phyloP scores from a whole-genome alignment of 2,888 invertebrate species.

The Artemia sinica region DNA sequence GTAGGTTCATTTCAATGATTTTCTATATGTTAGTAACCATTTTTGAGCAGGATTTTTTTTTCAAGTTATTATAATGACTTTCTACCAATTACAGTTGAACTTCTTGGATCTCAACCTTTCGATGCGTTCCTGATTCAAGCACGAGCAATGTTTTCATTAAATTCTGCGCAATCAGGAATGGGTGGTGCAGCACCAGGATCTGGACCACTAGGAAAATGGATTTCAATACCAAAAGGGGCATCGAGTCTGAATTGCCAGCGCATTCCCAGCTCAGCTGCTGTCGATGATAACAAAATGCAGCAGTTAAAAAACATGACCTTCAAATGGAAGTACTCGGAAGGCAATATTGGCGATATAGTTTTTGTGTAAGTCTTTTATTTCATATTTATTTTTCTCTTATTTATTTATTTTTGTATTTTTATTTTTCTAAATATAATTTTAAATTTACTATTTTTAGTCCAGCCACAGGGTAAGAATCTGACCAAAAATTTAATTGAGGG shows the following conservation, averaged over 20 bases:
- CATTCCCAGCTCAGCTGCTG: slow-evolving; percentile 17
- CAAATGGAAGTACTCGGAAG: slow-evolving; percentile 20
- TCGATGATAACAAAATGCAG: slow-evolving; percentile 9
- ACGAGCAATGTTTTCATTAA: slow-evolving; percentile 6
- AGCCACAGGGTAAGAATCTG: too few species aligned
- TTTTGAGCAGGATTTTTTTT: too few species aligned
- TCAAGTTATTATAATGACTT: too few species aligned
- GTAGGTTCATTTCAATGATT: too few species aligned
- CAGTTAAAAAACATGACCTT: slow-evolving; percentile 18
- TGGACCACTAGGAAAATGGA: slow-evolving; percentile 18
- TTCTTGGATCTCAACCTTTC: slow-evolving; percentile 20
- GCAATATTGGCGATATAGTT: slow-evolving; percentile 21
- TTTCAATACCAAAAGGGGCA: slow-evolving; percentile 14
- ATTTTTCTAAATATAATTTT: too few species aligned
- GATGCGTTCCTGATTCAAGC: slow-evolving; percentile 22
- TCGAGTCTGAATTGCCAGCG: slow-evolving; percentile 18
- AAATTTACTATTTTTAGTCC: too few species aligned
- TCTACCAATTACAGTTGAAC: slow-evolving; percentile 8
- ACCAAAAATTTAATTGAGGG: too few species aligned
- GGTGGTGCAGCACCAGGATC: background rate
- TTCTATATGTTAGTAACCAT: too few species aligned
- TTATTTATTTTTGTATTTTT: too few species aligned
- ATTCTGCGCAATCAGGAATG: background rate
- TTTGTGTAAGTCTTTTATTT: slow-evolving; percentile 17
- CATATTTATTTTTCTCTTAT: too few species aligned